Evolutionary conservation across 2,113 vertebrate genomes (phyloP).

Genomic region (Cricetomys ansorgei): DNA sequence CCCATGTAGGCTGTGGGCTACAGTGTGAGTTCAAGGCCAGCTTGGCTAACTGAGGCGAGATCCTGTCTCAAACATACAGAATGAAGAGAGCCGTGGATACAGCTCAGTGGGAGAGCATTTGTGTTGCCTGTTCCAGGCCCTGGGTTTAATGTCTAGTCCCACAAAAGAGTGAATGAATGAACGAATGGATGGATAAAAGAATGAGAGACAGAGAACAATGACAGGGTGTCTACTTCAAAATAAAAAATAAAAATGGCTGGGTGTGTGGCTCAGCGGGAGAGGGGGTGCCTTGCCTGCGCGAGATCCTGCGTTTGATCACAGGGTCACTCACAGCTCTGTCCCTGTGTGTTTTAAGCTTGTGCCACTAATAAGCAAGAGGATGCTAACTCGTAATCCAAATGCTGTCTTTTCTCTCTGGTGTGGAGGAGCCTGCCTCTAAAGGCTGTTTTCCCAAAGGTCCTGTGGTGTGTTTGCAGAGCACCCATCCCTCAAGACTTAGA

Average conservation of each 20-base stretch:
- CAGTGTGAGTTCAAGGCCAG: background rate
- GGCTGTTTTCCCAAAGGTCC: background rate
- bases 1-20: background rate
- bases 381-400: background rate
- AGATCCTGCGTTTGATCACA: background rate
- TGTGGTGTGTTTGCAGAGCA: background rate
- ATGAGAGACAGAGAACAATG: background rate
- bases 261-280: background rate
- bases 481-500: background rate
- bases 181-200: background rate
- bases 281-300: background rate
- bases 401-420: background rate
- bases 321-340: background rate
- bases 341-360: background rate
- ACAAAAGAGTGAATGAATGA: background rate
- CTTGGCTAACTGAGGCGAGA: background rate
- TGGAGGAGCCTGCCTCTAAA: background rate
- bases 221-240: background rate
- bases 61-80: background rate
- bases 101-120: background rate
- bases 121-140: background rate
- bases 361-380: conserved; percentile 4
- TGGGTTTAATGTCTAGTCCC: background rate
- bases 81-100: background rate
- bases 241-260: background rate